Percentiles rank a stretch among this genome's conserved stretches.
Conservation (phyloP, 2,888 invertebrate species). For the Uropetala carovei region DNA sequence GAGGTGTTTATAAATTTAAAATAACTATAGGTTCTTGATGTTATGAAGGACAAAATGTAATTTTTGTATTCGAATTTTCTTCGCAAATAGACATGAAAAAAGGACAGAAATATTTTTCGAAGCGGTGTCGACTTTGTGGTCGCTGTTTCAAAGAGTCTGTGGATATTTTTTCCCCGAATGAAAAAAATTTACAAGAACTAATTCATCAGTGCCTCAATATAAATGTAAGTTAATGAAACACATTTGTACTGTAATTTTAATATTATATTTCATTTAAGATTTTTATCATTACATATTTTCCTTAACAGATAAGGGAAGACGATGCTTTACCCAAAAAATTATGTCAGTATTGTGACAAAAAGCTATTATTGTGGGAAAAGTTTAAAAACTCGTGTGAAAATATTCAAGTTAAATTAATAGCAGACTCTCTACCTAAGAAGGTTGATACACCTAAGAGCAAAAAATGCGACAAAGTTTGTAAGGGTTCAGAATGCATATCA, state of each 20-base stretch:
- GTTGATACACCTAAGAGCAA: background rate
- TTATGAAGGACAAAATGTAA: background rate
- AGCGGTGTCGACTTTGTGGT: slow-evolving; percentile 57
- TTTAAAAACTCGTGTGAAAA: slow-evolving; percentile 43
- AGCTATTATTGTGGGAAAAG: slow-evolving; percentile 51
- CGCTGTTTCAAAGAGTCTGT: slow-evolving; percentile 14
- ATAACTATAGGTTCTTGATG: too few relatives aligned
- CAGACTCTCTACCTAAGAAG: slow-evolving; percentile 38
- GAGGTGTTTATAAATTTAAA: too few relatives aligned
- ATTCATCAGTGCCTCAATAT: slow-evolving; percentile 2
- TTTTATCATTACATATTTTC: background rate
- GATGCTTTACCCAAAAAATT: slow-evolving; percentile 59
- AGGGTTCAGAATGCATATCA: background rate
- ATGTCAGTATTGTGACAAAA: slow-evolving; percentile 65
- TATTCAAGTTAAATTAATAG: slow-evolving; percentile 38
- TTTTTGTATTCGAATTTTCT: background rate
- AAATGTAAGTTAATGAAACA: background rate
- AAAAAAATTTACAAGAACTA: background rate
- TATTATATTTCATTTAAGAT: background rate
- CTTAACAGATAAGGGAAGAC: slow-evolving; percentile 58
- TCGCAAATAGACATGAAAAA: background rate
- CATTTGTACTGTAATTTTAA: background rate
- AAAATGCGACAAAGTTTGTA: background rate
- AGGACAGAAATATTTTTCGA: background rate
- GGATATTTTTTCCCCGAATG: slow-evolving; percentile 30